Conservation (phyloP, 2,113 vertebrate genomes). For the Oriolus oriolus region DNA sequence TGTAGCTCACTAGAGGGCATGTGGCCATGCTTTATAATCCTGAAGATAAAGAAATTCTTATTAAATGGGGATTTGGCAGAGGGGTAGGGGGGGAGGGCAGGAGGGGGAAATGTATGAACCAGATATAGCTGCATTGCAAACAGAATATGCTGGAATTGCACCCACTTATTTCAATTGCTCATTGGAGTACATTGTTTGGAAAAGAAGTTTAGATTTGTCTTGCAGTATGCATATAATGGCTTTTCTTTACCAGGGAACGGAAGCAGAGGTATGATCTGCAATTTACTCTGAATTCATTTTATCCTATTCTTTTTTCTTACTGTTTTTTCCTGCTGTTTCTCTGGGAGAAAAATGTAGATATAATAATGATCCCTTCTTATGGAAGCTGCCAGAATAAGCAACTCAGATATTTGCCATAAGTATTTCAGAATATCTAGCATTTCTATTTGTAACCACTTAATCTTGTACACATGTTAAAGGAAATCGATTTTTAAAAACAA, state of each 20-base stretch:
- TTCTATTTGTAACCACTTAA: conserved; percentile 46
- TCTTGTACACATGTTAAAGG: conserved; percentile 59
- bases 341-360: neutral
- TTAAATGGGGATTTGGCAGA: neutral
- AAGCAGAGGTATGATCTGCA: neutral
- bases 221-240: neutral
- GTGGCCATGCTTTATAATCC: neutral
- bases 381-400: conserved; percentile 48
- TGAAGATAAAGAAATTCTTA: neutral
- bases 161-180: neutral
- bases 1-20: conserved; percentile 43
- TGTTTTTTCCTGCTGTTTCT: neutral
- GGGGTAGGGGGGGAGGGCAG: fast-evolving
- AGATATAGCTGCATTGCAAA: neutral
- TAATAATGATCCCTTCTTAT: conserved; percentile 1
- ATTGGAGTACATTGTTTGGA: neutral
- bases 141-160: neutral
- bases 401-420: conserved; percentile 12
- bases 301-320: neutral
- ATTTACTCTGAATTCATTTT: neutral
- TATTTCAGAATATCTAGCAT: conserved; percentile 34
- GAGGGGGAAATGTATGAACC: too few relatives aligned
- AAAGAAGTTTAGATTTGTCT: neutral
- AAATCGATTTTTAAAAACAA: conserved; percentile 42
- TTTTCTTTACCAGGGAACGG: neutral